A percentile compares a stretch with the other conserved stretches of the same genome.
Conservation (phyloP, 2,113 vertebrate species). For the Malaclemys terrapin region DNA sequence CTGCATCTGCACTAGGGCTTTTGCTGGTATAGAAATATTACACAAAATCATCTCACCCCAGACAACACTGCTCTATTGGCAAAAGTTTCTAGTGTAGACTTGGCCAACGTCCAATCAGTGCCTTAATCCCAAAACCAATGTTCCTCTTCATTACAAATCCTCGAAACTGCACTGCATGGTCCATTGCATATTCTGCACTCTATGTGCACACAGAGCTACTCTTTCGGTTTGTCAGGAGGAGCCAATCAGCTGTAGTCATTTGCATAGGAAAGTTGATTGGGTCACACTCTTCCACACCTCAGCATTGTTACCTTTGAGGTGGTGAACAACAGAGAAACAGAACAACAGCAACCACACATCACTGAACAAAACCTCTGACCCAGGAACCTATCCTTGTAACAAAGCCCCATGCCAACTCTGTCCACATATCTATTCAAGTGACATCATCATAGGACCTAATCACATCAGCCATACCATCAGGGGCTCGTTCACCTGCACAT, state of each 20-base stretch:
- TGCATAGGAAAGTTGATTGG: fast-evolving
- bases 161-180: neutral
- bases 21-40: neutral
- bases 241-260: neutral
- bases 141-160: neutral
- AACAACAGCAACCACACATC: neutral
- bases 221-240: neutral
- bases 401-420: too few relatives aligned
- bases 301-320: neutral
- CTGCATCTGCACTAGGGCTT: neutral
- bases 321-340: neutral
- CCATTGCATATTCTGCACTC: neutral
- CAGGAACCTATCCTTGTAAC: too few relatives aligned
- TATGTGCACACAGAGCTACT: neutral
- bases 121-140: neutral
- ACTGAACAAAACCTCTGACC: too few relatives aligned
- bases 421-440: too few relatives aligned
- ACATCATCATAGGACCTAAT: too few relatives aligned
- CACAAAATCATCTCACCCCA: neutral
- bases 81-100: neutral
- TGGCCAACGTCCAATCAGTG: neutral
- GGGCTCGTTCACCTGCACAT: too few relatives aligned
- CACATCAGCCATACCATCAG: too few relatives aligned
- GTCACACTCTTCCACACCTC: neutral
- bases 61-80: neutral